Evolutionary conservation across 2,113 vertebrate genomes (phyloP).

Genomic region (Pungitius pungitius): DNA sequence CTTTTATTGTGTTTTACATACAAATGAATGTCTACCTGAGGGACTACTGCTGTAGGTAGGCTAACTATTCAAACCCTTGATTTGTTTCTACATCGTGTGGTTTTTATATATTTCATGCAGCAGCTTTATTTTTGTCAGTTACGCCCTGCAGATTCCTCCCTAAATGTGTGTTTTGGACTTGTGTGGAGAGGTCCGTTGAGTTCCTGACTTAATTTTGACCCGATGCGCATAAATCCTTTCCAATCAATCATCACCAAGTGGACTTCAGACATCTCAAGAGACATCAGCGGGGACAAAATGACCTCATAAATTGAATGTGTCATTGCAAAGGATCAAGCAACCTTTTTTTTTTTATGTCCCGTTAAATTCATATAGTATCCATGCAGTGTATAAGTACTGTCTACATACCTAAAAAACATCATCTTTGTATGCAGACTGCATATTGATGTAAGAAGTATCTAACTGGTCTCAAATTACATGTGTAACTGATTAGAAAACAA

Average conservation of each 20-base stretch:
- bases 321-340: not conserved
- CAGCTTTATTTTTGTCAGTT: not conserved
- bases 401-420: not conserved
- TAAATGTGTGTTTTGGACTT: not conserved
- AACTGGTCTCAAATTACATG: constrained; percentile 4
- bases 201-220: constrained; percentile 2
- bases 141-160: not conserved
- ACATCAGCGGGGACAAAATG: not conserved
- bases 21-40: constrained; percentile 34
- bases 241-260: constrained; percentile 1
- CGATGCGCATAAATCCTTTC: constrained; percentile 13
- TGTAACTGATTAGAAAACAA: not conserved
- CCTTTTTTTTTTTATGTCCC: not conserved
- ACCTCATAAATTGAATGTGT: not conserved
- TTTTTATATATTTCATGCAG: not conserved
- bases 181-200: not conserved
- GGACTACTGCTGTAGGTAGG: not conserved
- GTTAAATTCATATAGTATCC: not conserved
- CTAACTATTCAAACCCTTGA: not conserved
- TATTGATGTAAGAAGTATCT: not conserved
- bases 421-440: not conserved
- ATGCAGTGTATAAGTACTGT: not conserved
- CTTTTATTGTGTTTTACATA: constrained; percentile 28
- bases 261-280: not conserved
- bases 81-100: not conserved